A percentile compares a stretch with the other conserved stretches of the same genome.
These are phyloP conservation scores for Polydrusus pterygomalis DNA, from an alignment of 2,888 invertebrate genomes.

Conservation along the genomic window DNA sequence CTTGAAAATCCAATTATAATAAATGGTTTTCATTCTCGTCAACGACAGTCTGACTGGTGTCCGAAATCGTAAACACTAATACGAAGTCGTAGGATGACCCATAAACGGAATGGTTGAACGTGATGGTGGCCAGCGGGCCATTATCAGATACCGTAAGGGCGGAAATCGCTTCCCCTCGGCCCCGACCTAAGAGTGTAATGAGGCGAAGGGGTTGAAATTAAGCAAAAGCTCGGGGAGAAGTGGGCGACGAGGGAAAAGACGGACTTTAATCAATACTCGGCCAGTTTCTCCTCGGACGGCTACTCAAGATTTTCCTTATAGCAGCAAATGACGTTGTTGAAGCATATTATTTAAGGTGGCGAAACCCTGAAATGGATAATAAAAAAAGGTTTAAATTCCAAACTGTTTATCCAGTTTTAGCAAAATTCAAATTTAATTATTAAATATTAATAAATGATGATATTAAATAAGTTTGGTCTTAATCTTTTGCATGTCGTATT, in stretches of 20 bases:
- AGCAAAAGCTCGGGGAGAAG: conserved; percentile 47
- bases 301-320: conserved; percentile 32
- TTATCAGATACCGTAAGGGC: conserved; percentile 70
- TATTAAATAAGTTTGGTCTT: no score
- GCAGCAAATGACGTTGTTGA: not conserved
- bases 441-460: no score
- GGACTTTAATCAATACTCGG: conserved; percentile 49
- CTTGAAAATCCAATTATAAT: conserved; percentile 20
- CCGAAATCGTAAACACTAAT: conserved; percentile 27
- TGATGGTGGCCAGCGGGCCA: conserved; percentile 56
- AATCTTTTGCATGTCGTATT: no score
- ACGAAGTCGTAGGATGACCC: conserved; percentile 38
- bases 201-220: conserved; percentile 68
- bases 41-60: conserved; percentile 14
- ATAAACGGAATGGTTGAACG: conserved; percentile 44
- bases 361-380: no score
- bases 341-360: not conserved
- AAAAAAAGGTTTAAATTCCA: no score
- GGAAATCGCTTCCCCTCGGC: conserved; percentile 68
- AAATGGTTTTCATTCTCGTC: conserved; percentile 15
- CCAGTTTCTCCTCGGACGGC: conserved; percentile 35
- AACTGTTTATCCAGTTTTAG: no score
- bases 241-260: conserved; percentile 43
- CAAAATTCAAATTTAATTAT: no score
- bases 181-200: conserved; percentile 70